Percentiles rank a stretch among this genome's conserved stretches.
Evolutionary conservation across 2,113 vertebrate species (phyloP).

Genomic region (Nannobrachium achirus): DNA sequence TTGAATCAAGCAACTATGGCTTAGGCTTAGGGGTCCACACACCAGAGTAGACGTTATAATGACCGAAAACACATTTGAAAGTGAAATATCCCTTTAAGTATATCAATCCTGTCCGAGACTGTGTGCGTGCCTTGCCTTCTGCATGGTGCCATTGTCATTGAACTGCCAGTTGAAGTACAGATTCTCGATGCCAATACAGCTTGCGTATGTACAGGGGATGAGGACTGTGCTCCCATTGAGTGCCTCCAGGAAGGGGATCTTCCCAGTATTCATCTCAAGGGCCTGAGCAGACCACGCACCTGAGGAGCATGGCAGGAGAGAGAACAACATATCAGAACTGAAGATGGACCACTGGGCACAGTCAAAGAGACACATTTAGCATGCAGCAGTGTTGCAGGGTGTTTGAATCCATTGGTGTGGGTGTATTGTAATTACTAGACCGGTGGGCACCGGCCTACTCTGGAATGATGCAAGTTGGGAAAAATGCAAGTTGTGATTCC

Average conservation of each 20-base stretch:
- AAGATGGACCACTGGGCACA: neutral
- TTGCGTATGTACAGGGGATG: slow-evolving; percentile 87
- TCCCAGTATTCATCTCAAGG: slow-evolving; percentile 90
- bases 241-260: slow-evolving; percentile 83
- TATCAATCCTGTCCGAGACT: neutral
- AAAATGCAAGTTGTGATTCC: too few species aligned
- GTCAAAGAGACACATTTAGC: neutral
- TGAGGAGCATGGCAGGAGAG: slow-evolving; percentile 29
- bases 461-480: too few species aligned
- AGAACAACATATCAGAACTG: neutral
- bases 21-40: too few species aligned
- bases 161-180: slow-evolving; percentile 88
- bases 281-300: slow-evolving; percentile 70
- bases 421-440: too few species aligned
- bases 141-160: slow-evolving; percentile 75
- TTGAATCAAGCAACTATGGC: too few species aligned
- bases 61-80: neutral
- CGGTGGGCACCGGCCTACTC: too few species aligned
- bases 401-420: neutral
- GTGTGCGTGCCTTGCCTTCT: slow-evolving; percentile 56
- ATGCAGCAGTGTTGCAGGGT: neutral
- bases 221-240: slow-evolving; percentile 89
- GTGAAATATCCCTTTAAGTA: neutral
- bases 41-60: neutral
- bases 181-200: slow-evolving; percentile 89